Base-by-base conservation (phyloP, 1,140 invertebrate species). In the Scaptomyza hsui region DNA sequence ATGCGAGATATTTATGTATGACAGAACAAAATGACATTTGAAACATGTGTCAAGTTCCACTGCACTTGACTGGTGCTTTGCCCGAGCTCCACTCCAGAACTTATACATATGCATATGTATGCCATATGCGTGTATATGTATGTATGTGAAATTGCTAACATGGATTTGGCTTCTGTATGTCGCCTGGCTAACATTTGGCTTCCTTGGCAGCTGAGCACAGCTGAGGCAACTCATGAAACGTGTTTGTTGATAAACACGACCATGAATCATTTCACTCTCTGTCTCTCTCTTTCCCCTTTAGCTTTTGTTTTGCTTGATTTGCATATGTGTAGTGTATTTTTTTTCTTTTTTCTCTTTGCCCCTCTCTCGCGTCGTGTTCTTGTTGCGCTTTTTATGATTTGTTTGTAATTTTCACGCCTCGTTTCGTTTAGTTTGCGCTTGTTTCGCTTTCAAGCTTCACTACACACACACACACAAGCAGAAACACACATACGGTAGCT, bases 261-360 rank as follows among this genome's bases (percentile, higher is more conserved):
- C 78, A 86, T 86, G 82, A 86, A 86, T 86, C 82, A 86, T 86
- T 86, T 88, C 24, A n/a, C n/a, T n/a, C n/a, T n/a, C n/a, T n/a
- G n/a, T n/a, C 26, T 71, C 4, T 32, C 16, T 15, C 49, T n/a
- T 7, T 19, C 13, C 18, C 37, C 9, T 13, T 26, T 10, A 35
- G 64, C 49, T 68, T 60, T 57, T 75, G 78, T 78, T 75, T 75
- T 61, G 67, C 78, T 78, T 75, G 78, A 86, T 88, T 88, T 86
- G 81, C 81, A 86, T 86, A 68, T 52, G 53, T 39, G 32, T 29
- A n/a, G n/a, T 53, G 21, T 37, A n/a, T 64, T 39, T 52, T 42
- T n/a, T n/a, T n/a, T n/a, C n/a, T n/a, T n/a, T n/a, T n/a, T 44
- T 49, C 16, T 53, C 5, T 48, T 24, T 35, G 26, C 5, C 18